Conservation (phyloP, 1,140 invertebrate species). For the Pachyrhynchus sulphureomaculatus region DNA sequence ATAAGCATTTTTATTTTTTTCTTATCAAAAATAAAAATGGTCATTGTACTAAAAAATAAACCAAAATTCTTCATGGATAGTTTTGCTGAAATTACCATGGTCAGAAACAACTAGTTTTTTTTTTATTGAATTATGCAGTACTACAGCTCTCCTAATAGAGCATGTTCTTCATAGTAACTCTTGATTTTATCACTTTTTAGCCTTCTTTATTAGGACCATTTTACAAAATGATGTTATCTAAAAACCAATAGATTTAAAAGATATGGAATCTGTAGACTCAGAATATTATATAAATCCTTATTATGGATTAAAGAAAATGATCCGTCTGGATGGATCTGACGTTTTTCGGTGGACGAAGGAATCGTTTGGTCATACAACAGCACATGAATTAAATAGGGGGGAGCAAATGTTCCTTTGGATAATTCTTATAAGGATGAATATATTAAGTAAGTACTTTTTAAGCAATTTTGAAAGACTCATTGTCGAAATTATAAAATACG, state of each 20-base stretch:
- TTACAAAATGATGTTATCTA: constrained; percentile 99
- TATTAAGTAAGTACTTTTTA: constrained; percentile 72
- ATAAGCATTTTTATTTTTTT: too few relatives aligned
- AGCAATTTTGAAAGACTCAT: too few relatives aligned
- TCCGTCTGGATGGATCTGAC: constrained; percentile 89
- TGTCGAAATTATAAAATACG: too few relatives aligned
- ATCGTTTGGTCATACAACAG: constrained; percentile 90
- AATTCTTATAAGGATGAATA: constrained; percentile 97
- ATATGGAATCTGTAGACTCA: constrained; percentile 98
- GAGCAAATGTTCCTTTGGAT: constrained; percentile 87
- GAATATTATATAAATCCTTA: constrained; percentile 98
- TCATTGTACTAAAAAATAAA: too few relatives aligned
- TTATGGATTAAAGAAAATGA: constrained; percentile 98
- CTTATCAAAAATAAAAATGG: too few relatives aligned
- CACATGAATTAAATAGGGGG: constrained; percentile 89
- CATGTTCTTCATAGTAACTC: too few relatives aligned
- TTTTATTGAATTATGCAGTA: too few relatives aligned
- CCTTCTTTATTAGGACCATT: constrained; percentile 99
- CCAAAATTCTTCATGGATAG: too few relatives aligned
- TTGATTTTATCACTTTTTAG: too few relatives aligned
- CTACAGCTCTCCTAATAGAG: too few relatives aligned
- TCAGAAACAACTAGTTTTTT: too few relatives aligned
- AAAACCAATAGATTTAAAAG: constrained; percentile 90
- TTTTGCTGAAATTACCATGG: too few relatives aligned
- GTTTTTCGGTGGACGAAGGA: constrained; percentile 96